Percentiles rank a stretch among this genome's conserved stretches.
Evolutionary conservation across 1,140 invertebrate species (phyloP).

Genomic region (Drosophila jambulina): DNA sequence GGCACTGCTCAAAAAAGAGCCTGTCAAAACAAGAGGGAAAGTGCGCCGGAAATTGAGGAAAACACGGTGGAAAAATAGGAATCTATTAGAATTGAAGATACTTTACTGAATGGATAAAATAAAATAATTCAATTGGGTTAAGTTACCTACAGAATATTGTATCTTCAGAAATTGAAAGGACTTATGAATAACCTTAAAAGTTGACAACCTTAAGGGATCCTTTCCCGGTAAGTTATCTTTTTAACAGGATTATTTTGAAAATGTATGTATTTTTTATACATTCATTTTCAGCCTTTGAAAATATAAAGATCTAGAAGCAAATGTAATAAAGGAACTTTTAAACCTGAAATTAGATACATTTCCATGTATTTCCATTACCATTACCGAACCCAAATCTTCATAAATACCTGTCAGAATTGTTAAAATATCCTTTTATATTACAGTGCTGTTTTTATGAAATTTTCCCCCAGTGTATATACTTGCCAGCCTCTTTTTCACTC

Average conservation of each 20-base stretch:
- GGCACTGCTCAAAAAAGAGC: slow-evolving; percentile 30
- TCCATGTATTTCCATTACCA: background rate
- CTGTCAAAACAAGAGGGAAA: slow-evolving; percentile 17
- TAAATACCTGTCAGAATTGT: background rate
- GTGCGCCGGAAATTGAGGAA: slow-evolving; percentile 21
- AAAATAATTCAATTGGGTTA: background rate
- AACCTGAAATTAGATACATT: background rate
- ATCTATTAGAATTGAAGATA: background rate
- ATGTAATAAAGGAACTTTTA: too few relatives aligned
- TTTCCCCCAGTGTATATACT: slow-evolving; percentile 10
- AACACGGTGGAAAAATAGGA: background rate
- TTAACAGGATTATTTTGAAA: too few relatives aligned
- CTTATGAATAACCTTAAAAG: too few relatives aligned
- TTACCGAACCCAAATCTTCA: background rate
- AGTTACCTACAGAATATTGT: background rate
- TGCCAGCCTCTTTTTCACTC: slow-evolving; percentile 43
- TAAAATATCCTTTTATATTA: too few relatives aligned
- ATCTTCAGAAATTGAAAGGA: too few relatives aligned
- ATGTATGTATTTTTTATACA: too few relatives aligned
- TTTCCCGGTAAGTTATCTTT: too few relatives aligned
- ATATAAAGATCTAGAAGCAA: too few relatives aligned
- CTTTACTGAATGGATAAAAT: background rate
- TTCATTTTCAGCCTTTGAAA: too few relatives aligned
- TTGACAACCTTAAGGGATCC: too few relatives aligned
- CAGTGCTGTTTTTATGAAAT: background rate